Percentiles rank a stretch among this genome's conserved stretches.
These are phyloP conservation scores for Erinaceus europaeus DNA, from an alignment of 2,113 vertebrate genomes.

Conservation along the genomic window DNA sequence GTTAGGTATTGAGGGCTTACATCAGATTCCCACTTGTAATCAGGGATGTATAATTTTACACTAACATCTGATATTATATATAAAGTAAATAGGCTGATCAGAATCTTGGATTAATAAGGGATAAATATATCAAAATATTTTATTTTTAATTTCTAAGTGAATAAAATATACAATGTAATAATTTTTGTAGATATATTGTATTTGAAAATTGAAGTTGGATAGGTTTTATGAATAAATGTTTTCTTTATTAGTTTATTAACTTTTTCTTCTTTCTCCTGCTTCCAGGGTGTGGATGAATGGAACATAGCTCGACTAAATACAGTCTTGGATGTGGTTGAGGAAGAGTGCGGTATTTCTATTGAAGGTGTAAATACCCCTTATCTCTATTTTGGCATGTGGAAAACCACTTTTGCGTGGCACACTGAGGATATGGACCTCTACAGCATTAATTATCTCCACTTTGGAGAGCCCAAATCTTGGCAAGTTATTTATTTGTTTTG, in stretches of 20 bases:
- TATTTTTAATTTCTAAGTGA: constrained; percentile 37
- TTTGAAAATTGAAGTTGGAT: no score
- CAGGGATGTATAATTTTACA: constrained; percentile 6
- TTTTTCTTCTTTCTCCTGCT: neutral
- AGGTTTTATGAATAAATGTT: constrained; percentile 35
- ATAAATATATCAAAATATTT: neutral
- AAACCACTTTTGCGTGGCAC: constrained; percentile 98
- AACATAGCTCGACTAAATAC: constrained; percentile 95
- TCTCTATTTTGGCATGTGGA: constrained; percentile 99
- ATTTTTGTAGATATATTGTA: constrained; percentile 35
- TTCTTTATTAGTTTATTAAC: constrained; percentile 37
- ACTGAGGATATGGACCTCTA: constrained; percentile 99
- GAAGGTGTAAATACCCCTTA: constrained; percentile 98
- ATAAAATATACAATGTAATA: constrained; percentile 6
- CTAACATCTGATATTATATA: neutral
- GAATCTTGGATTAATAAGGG: constrained; percentile 11
- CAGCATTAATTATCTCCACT: constrained; percentile 99
- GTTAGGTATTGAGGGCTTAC: neutral
- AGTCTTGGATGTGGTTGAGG: constrained; percentile 93
- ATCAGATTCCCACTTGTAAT: neutral
- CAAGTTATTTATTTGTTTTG: constrained; percentile 78
- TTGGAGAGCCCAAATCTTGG: constrained; percentile 98
- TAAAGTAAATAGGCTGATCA: neutral
- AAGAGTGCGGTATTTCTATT: constrained; percentile 95
- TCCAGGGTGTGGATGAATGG: constrained; percentile 93